Evolutionary conservation across 2,797 vertebrate species (phyloP).

Genomic region (Rallus crepitans): DNA sequence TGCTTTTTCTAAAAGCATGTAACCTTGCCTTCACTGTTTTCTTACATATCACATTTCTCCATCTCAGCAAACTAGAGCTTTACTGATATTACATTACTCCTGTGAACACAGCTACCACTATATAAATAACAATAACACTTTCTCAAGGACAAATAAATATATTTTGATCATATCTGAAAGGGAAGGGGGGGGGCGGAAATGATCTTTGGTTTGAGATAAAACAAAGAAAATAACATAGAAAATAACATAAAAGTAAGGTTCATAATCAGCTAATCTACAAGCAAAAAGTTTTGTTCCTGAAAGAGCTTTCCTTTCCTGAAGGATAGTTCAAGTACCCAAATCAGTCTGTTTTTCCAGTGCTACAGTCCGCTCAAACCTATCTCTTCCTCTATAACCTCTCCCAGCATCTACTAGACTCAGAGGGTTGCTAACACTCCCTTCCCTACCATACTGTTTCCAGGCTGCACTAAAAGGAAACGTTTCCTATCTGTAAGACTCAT

Average conservation of each 20-base stretch:
- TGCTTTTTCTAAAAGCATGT: not conserved
- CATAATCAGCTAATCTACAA: not conserved
- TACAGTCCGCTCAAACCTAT: not conserved
- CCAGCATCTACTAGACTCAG: not conserved
- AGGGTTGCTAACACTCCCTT: not conserved
- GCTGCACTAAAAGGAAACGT: not conserved
- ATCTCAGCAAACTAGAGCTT: not conserved
- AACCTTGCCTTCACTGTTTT: not conserved
- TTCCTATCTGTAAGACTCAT: not conserved
- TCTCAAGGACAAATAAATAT: conserved; percentile 15
- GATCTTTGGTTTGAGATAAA: not conserved
- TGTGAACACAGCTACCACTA: not conserved
- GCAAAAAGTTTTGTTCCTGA: not conserved
- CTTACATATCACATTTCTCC: not conserved
- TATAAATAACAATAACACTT: not conserved
- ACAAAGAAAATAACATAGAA: not conserved
- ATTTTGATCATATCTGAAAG: not conserved
- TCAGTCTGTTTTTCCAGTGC: not conserved
- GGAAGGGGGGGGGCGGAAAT: not conserved
- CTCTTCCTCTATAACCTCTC: not conserved
- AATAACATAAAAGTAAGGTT: not conserved
- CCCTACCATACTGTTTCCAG: not conserved
- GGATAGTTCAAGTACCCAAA: not conserved
- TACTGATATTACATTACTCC: not conserved
- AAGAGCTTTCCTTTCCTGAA: not conserved